phyloP scores from a whole-genome alignment of 2,797 vertebrate genomes.

The Brachyalestes nurse region DNA sequence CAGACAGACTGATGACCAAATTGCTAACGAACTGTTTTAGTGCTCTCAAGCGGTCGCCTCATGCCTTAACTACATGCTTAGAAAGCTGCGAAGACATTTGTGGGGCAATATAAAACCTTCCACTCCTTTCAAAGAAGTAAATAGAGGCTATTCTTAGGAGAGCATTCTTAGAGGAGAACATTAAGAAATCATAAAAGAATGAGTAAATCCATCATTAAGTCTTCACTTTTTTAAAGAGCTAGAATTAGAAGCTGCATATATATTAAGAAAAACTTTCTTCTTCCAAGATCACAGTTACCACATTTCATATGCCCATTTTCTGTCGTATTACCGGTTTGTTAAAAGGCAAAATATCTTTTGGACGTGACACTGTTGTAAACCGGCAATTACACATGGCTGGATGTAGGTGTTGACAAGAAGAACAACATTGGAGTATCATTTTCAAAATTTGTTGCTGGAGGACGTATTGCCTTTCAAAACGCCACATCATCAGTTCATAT shows the following conservation, averaged over 20 bases:
- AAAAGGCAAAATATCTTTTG: neutral
- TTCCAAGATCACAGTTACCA: neutral
- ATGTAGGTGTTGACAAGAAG: constrained; percentile 71
- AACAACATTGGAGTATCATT: constrained; percentile 69
- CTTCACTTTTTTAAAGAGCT: neutral
- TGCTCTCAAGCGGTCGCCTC: constrained; percentile 24
- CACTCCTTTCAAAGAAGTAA: neutral
- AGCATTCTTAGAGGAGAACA: neutral
- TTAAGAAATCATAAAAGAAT: neutral
- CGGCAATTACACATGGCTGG: constrained; percentile 25
- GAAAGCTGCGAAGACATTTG: constrained; percentile 50
- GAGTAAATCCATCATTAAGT: neutral
- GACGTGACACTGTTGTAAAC: constrained; percentile 1
- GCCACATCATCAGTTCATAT: constrained; percentile 64
- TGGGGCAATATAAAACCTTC: constrained; percentile 23
- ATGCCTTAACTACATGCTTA: constrained; percentile 49
- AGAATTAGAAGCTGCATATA: neutral
- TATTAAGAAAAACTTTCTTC: constrained; percentile 10
- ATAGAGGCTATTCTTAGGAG: constrained; percentile 22
- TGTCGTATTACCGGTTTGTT: neutral
- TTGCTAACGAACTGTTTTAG: constrained; percentile 43
- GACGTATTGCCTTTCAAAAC: constrained; percentile 69
- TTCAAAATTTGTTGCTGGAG: constrained; percentile 65
- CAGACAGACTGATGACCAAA: constrained; percentile 37
- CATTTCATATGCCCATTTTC: neutral